phyloP scores from a whole-genome alignment of 2,888 invertebrate species.

The Agrotis puta region DNA sequence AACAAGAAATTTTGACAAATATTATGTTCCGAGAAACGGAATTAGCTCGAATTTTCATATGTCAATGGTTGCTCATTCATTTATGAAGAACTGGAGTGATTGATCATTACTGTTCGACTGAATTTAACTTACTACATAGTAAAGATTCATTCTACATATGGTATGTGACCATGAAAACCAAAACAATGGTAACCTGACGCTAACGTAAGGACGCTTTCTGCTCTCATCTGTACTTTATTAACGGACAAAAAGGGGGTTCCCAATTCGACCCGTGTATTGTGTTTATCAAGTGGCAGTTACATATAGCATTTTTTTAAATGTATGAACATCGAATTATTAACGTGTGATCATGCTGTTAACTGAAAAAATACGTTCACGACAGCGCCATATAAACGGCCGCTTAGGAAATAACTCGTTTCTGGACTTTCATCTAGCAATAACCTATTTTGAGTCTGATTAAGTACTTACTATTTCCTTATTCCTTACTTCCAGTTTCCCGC shows the following conservation, averaged over 20 bases:
- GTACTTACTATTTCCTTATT: conserved; percentile 20
- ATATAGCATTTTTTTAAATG: too few species aligned
- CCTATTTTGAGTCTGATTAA: neutral
- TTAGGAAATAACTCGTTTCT: neutral
- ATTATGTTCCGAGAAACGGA: neutral
- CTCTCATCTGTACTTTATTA: too few species aligned
- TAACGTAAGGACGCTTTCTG: too few species aligned
- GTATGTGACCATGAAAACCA: neutral
- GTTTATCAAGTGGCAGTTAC: too few species aligned
- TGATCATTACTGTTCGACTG: neutral
- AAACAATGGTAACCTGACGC: neutral
- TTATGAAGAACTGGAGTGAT: conserved; percentile 8
- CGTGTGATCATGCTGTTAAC: too few species aligned
- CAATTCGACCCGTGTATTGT: too few species aligned
- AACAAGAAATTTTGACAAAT: too few species aligned
- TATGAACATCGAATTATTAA: too few species aligned
- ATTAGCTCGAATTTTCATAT: neutral
- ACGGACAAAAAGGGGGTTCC: too few species aligned
- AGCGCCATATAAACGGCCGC: too few species aligned
- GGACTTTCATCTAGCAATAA: neutral
- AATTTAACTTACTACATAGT: neutral
- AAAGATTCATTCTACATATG: too few species aligned
- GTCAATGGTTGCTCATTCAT: neutral
- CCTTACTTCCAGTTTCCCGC: conserved; percentile 93
- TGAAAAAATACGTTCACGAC: too few species aligned